A percentile compares a stretch with the other conserved stretches of the same genome.
phyloP scores from a whole-genome alignment of 2,113 vertebrate species.

The Pogona vitticeps region DNA sequence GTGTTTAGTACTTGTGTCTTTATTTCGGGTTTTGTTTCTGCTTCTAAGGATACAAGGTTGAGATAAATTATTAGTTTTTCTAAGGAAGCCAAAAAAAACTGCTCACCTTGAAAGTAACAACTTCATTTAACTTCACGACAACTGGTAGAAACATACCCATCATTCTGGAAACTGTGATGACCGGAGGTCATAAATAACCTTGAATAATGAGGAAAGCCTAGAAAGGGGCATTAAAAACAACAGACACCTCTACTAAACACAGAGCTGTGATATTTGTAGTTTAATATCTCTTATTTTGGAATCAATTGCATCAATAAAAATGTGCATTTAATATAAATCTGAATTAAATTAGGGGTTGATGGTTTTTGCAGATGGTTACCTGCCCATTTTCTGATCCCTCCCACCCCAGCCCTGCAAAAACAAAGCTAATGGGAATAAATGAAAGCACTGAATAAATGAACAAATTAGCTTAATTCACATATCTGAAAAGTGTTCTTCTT shows the following conservation, averaged over 20 bases:
- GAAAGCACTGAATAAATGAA: conserved; percentile 37
- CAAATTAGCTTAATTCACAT: conserved; percentile 23
- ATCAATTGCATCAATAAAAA: conserved; percentile 38
- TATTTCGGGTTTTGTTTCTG: too few relatives aligned
- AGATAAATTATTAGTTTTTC: too few relatives aligned
- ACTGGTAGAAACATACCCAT: conserved; percentile 10
- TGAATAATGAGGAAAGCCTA: conserved; percentile 34
- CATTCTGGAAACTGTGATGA: conserved; percentile 25
- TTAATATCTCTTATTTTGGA: conserved; percentile 19
- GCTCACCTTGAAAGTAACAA: conserved; percentile 1
- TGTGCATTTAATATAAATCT: conserved; percentile 34
- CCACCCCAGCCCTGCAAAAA: conserved; percentile 25
- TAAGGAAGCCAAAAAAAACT: not conserved
- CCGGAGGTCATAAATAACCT: conserved; percentile 33
- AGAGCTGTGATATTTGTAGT: not conserved
- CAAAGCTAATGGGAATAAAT: conserved; percentile 45
- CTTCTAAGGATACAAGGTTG: too few relatives aligned
- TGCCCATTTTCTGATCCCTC: conserved; percentile 26
- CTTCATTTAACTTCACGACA: not conserved
- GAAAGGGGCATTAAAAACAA: conserved; percentile 9
- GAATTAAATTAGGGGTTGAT: conserved; percentile 21
- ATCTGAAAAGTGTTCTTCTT: conserved; percentile 19
- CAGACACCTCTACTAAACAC: conserved; percentile 41
- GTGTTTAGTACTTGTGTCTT: too few relatives aligned
- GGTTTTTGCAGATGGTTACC: conserved; percentile 31